Evolutionary conservation across 1,140 invertebrate genomes (phyloP).

Genomic region (Trichogramma pretiosum): DNA sequence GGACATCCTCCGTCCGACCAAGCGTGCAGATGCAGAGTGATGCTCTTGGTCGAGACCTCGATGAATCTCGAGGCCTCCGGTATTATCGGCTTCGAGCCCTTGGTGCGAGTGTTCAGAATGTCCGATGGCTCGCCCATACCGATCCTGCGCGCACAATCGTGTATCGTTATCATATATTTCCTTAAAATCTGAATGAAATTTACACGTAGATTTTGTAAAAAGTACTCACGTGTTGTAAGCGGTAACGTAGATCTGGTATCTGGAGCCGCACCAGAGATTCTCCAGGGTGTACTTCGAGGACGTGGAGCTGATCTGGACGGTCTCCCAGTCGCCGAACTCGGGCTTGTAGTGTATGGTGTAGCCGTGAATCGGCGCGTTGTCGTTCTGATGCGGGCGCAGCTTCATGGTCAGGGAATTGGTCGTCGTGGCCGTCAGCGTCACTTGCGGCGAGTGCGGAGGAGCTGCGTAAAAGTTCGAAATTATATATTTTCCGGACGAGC

Average conservation of each 20-base stretch:
- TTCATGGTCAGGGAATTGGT: conserved; percentile 75
- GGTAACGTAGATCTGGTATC: conserved; percentile 85
- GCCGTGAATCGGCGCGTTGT: conserved; percentile 69
- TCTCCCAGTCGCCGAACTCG: conserved; percentile 88
- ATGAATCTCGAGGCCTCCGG: conserved; percentile 83
- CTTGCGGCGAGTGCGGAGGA: conserved; percentile 73
- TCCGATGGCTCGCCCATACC: conserved; percentile 81
- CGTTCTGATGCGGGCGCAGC: conserved; percentile 64
- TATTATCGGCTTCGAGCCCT: conserved; percentile 81
- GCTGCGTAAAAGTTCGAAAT: conserved; percentile 43
- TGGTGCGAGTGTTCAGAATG: conserved; percentile 75
- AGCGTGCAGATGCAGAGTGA: conserved; percentile 80
- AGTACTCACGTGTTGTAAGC: conserved; percentile 73
- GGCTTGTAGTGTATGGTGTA: conserved; percentile 89
- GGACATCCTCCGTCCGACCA: conserved; percentile 94
- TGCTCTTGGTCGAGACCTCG: conserved; percentile 83
- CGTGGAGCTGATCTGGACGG: conserved; percentile 64
- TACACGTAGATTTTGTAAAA: too few relatives aligned
- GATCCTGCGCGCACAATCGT: conserved; percentile 53
- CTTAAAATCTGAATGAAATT: too few relatives aligned
- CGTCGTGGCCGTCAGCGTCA: conserved; percentile 70
- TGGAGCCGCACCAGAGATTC: conserved; percentile 78
- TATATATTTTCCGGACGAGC: too few relatives aligned
- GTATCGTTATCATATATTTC: too few relatives aligned
- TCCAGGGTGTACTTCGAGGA: conserved; percentile 78